A percentile compares a stretch with the other conserved stretches of the same genome.
phyloP scores from a whole-genome alignment of 1,140 invertebrate species.

The Chlorops oryzae region DNA sequence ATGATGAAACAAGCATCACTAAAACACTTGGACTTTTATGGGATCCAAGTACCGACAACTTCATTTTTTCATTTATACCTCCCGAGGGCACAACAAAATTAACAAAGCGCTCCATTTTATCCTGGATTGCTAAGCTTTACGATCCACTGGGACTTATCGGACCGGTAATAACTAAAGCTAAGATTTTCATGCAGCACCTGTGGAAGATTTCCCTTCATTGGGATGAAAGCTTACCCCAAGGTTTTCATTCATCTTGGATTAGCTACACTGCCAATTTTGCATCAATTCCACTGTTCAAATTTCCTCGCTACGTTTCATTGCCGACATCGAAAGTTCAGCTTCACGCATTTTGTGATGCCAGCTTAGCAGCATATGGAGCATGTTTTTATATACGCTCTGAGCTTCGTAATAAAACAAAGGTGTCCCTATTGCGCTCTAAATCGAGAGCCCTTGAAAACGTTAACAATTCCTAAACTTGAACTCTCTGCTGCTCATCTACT shows the following conservation, averaged over 20 bases:
- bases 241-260: too few relatives aligned
- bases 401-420: conserved; percentile 10
- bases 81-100: too few relatives aligned
- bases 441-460: conserved; percentile 25
- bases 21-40: conserved; percentile 7
- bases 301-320: conserved; percentile 7
- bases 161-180: not conserved
- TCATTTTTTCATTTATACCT: conserved; percentile 3
- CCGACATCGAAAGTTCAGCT: not conserved
- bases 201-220: too few relatives aligned
- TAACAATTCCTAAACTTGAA: conserved; percentile 32
- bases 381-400: conserved; percentile 27
- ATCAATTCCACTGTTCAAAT: too few relatives aligned
- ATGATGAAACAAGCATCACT: conserved; percentile 7
- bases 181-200: too few relatives aligned
- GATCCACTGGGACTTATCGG: not conserved
- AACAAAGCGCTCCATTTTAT: too few relatives aligned
- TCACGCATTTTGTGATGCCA: conserved; percentile 46
- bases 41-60: conserved; percentile 10
- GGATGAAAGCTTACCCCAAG: too few relatives aligned
- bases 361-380: conserved; percentile 38
- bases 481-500: conserved; percentile 23
- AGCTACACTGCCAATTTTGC: too few relatives aligned
- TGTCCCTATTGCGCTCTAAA: conserved; percentile 31
- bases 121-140: not conserved